Base-by-base conservation (phyloP, 2,797 vertebrate genomes). In the Hyperoplus lanceolatus region DNA sequence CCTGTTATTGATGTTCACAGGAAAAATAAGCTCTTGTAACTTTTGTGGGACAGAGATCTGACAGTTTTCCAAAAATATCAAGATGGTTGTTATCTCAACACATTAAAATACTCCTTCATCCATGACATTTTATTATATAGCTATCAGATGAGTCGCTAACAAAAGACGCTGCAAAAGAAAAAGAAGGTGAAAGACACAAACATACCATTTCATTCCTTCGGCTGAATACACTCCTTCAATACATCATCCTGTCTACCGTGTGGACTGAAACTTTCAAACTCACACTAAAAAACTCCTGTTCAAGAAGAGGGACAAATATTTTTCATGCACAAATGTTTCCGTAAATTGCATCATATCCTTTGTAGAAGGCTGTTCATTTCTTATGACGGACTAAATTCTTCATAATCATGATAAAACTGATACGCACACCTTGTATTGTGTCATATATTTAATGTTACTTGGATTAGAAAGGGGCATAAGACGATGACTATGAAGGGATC, bases 1-100 rank as follows among this genome's bases (percentile, higher is more conserved):
- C 79, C 62, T 79, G 78, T 83, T 85, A 8, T 70, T 62, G 42
- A 75, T 79, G 60, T 70, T 56, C 16, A 53, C 41, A 51, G 61
- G 43, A 69, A 69, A 12, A n/a, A 71, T 43, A 8, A 42, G 3
- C 6, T 0, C 16, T 13, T 14, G 38, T 55, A 50, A 64, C 58
- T 69, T 29, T 43, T 72, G 48, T 18, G 42, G 14, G 46, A 70
- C 18, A 57, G 1, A 71, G 4, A 41, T 54, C 45, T 49, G 56
- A 45, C 39, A 43, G 46, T 46, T 73, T 68, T 43, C 16, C 16
- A 29, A 60, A 70, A 74, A 80, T 61, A 80, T 63, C 21, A 59
- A 5, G 11, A 59, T 11, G 14, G 39, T 16, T 51, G 56, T 18
- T 39, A 4, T 46, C 45, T 56, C 46, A 38, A 16, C 51, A 50